These are phyloP conservation scores for Scaptomyza graminum DNA, from an alignment of 1,140 invertebrate genomes.

Conservation along the genomic window DNA sequence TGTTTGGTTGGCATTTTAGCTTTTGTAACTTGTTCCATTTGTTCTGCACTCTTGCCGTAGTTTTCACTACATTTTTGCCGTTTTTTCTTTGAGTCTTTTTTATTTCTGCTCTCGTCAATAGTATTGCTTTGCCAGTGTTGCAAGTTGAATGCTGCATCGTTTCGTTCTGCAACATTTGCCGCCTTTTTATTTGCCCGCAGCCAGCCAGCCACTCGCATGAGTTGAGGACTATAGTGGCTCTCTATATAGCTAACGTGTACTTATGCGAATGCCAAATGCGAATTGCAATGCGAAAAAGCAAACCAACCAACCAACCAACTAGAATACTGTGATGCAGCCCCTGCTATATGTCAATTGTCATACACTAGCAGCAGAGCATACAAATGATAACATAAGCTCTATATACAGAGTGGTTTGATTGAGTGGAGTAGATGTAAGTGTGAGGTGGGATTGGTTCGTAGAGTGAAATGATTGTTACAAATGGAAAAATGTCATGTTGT, in stretches of 20 bases:
- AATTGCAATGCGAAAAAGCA: constrained; percentile 6
- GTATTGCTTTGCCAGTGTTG: constrained; percentile 18
- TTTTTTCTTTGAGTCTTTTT: constrained; percentile 22
- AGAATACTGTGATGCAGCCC: no score
- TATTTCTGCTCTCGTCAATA: constrained; percentile 14
- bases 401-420: no score
- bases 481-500: no score
- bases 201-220: constrained; percentile 25
- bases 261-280: constrained; percentile 25
- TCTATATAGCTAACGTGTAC: constrained; percentile 30
- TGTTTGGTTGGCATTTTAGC: constrained; percentile 76
- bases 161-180: constrained; percentile 70
- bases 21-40: constrained; percentile 75
- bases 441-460: no score
- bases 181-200: constrained; percentile 63
- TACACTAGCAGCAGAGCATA: neutral
- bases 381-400: no score
- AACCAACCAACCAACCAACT: neutral
- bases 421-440: no score
- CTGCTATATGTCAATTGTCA: constrained; percentile 12
- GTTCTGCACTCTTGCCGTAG: constrained; percentile 73
- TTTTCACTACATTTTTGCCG: constrained; percentile 47
- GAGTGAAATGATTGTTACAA: no score
- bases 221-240: constrained; percentile 37
- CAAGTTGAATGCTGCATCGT: neutral